Conservation (phyloP, 2,797 vertebrate species). For the Macroramphosus scolopax region DNA sequence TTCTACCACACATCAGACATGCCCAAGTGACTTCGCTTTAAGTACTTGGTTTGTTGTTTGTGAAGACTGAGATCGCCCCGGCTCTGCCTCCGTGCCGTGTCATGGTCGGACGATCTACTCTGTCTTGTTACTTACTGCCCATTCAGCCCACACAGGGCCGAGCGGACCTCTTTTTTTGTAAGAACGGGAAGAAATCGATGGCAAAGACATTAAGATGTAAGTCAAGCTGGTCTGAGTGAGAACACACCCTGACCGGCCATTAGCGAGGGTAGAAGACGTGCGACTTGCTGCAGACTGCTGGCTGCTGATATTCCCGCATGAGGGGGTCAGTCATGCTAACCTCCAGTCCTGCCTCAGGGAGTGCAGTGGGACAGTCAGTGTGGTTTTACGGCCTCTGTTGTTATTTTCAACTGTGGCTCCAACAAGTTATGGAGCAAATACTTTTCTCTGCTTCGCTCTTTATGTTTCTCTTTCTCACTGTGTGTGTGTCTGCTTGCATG, state of each 20-base stretch:
- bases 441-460: constrained; percentile 19
- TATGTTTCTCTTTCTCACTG: constrained; percentile 18
- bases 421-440: constrained; percentile 4
- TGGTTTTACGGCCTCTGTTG: constrained; percentile 30
- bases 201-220: constrained; percentile 52
- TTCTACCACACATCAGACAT: constrained; percentile 52
- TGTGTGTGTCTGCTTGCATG: too few species aligned
- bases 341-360: constrained; percentile 11
- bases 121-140: constrained; percentile 24
- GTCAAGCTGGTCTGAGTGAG: constrained; percentile 32
- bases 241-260: constrained; percentile 31
- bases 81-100: neutral
- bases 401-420: constrained; percentile 28
- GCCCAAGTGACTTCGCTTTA: constrained; percentile 53
- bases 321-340: constrained; percentile 20
- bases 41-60: constrained; percentile 54
- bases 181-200: constrained; percentile 42
- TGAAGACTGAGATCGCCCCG: constrained; percentile 33
- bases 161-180: constrained; percentile 26
- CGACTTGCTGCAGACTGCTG: constrained; percentile 31
- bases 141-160: constrained; percentile 5
- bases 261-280: constrained; percentile 30
- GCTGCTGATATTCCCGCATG: constrained; percentile 25
- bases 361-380: constrained; percentile 20
- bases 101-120: constrained; percentile 11